phyloP scores from a whole-genome alignment of 2,113 vertebrate genomes.

The Indri indri region DNA sequence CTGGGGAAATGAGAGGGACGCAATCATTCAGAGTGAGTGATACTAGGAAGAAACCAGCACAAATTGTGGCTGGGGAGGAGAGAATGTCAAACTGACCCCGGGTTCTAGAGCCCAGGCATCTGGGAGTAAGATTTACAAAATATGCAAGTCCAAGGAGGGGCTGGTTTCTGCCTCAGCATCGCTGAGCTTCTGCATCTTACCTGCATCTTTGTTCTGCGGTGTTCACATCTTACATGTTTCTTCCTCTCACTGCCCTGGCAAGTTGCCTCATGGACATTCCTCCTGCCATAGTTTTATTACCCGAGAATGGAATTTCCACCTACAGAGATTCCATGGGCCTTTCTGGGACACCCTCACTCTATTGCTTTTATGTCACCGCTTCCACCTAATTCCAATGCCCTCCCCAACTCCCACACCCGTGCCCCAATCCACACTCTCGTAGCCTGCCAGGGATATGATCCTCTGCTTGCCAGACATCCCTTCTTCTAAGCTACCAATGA shows the following conservation, averaged over 20 bases:
- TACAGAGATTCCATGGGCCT: background rate
- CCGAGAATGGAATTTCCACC: slow-evolving; percentile 4
- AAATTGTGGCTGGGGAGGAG: no score
- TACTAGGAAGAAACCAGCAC: background rate
- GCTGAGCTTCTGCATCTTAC: accelerated
- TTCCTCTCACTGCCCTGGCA: background rate
- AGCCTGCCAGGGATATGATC: background rate
- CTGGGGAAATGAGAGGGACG: no score
- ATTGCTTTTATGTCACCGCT: accelerated
- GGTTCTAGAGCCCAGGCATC: background rate
- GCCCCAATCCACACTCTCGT: no score
- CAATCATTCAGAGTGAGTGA: accelerated
- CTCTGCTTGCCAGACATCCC: background rate
- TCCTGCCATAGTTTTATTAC: background rate
- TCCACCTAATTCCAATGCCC: background rate
- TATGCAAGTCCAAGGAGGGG: accelerated
- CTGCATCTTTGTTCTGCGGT: background rate
- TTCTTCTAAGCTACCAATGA: background rate
- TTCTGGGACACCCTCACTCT: background rate
- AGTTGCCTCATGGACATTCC: background rate
- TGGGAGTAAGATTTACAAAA: accelerated
- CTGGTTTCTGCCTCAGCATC: no score
- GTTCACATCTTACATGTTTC: background rate
- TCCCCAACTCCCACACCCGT: background rate
- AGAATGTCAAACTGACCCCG: accelerated